phyloP scores from a whole-genome alignment of 2,797 vertebrate genomes.

The Clarias fuscus region DNA sequence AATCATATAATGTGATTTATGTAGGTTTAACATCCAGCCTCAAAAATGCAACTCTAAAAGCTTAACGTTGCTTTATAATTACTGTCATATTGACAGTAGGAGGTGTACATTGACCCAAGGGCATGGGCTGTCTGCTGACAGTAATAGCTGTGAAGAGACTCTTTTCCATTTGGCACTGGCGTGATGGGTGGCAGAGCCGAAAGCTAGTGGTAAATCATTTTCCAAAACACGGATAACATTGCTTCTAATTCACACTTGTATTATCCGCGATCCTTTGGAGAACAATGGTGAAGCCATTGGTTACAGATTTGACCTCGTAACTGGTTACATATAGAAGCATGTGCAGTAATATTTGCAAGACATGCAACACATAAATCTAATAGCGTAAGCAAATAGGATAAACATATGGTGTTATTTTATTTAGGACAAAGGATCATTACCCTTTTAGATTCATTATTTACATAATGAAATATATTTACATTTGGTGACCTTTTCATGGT shows the following conservation, averaged over 20 bases:
- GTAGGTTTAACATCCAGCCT: conserved; percentile 31
- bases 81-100: conserved; percentile 42
- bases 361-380: not conserved
- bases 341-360: conserved; percentile 7
- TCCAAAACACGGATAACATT: conserved; percentile 28
- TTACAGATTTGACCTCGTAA: not conserved
- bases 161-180: conserved; percentile 39
- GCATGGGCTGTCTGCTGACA: conserved; percentile 33
- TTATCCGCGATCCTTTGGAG: not conserved
- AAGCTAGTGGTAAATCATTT: conserved; percentile 31
- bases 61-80: conserved; percentile 40
- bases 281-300: not conserved
- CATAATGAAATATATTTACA: conserved; percentile 45
- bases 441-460: conserved; percentile 30
- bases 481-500: conserved; percentile 39
- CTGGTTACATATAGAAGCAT: not conserved
- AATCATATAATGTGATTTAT: conserved; percentile 36
- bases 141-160: conserved; percentile 19
- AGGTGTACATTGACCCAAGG: conserved; percentile 43
- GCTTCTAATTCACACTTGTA: not conserved
- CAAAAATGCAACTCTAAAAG: conserved; percentile 20
- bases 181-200: conserved; percentile 32
- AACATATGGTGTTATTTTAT: not conserved
- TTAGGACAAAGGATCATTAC: conserved; percentile 18
- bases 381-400: conserved; percentile 14